These are phyloP conservation scores for Lophotis ruficrista DNA, from an alignment of 2,113 vertebrate species.

Conservation along the genomic window DNA sequence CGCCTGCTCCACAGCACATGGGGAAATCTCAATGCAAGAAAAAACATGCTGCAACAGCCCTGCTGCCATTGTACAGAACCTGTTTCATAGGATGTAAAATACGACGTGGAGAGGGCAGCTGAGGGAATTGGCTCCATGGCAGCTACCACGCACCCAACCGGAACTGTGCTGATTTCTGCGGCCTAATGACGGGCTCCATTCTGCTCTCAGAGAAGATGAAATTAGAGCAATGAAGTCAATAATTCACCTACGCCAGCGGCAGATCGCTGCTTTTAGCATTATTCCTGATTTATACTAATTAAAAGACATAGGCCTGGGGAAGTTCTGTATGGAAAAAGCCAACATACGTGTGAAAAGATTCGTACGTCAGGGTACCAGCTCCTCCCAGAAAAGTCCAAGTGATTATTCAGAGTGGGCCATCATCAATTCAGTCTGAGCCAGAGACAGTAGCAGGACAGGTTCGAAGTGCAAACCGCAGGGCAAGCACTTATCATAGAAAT, in stretches of 20 bases:
- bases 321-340: not conserved
- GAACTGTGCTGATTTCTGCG: not conserved
- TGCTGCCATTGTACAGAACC: not conserved
- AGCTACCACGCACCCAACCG: not conserved
- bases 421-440: not conserved
- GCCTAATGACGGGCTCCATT: not conserved
- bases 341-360: not conserved
- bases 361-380: not conserved
- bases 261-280: not conserved
- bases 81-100: not conserved
- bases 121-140: not conserved
- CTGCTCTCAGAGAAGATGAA: not conserved
- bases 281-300: not conserved
- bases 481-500: not conserved
- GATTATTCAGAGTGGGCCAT: not conserved
- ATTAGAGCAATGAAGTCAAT: not conserved
- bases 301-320: not conserved
- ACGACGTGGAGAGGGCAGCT: not conserved
- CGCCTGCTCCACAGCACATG: fast-evolving
- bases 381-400: not conserved
- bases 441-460: not conserved
- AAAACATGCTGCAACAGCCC: not conserved
- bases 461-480: not conserved
- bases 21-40: not conserved
- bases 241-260: not conserved